Conservation (phyloP, 2,797 vertebrate species). For the Peromyscus attwateri region DNA sequence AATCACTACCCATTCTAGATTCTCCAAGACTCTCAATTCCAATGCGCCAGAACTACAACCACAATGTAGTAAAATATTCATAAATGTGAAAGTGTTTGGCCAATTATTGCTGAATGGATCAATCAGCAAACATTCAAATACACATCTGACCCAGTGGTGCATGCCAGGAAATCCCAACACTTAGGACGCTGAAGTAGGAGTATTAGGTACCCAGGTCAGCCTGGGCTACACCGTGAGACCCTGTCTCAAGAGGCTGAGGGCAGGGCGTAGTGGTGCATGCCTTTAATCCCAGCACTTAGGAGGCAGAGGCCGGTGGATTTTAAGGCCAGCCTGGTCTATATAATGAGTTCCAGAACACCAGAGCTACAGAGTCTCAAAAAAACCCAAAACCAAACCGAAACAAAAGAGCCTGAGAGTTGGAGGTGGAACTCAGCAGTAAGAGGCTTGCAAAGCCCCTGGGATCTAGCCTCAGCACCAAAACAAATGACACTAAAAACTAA, state of each 20-base stretch:
- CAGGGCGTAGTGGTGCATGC: not conserved
- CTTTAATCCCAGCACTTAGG: not conserved
- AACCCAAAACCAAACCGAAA: not conserved
- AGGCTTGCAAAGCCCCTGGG: not conserved
- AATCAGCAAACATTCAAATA: constrained; percentile 24
- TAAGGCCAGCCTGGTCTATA: not conserved
- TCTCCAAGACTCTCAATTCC: not conserved
- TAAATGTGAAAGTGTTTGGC: not conserved
- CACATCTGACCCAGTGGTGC: not conserved
- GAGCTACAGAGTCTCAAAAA: not conserved
- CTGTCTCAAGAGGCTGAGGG: not conserved
- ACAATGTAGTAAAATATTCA: constrained; percentile 33
- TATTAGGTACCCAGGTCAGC: not conserved
- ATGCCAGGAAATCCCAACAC: not conserved
- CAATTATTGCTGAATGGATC: constrained; percentile 13
- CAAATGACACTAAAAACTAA: not conserved
- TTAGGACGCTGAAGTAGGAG: not conserved
- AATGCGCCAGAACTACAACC: not conserved
- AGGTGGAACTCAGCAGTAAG: not conserved
- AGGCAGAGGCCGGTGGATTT: not conserved
- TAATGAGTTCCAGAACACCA: not conserved
- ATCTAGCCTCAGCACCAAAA: not conserved
- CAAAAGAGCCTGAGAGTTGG: not conserved
- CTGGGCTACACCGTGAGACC: not conserved
- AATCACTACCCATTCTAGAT: not conserved